Base-by-base conservation (phyloP, 2,888 invertebrate species). In the Scaptomyza polygonia region DNA sequence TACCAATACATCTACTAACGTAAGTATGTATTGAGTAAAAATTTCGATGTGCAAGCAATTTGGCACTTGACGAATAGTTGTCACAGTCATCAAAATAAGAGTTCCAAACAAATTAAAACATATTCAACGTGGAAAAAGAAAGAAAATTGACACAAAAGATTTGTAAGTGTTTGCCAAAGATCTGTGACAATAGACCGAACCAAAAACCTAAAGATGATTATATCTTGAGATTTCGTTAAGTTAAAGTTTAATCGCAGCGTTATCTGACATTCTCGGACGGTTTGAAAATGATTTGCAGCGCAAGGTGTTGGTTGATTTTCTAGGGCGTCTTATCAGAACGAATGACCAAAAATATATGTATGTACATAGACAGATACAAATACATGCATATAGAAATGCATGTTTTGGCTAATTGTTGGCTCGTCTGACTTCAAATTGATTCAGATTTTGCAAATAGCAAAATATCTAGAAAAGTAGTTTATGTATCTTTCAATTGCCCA, bases 11-110 rank as follows among this genome's bases (percentile, higher is more conserved):
- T 8, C 1, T 30, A 57, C 51, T 67, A 62, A 59, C 55, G 52
- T 58, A 49, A 32, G 18, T 58, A 49, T 21, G 32, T 47, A 45
- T 59, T 59, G 45, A 42, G 40, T 39, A 43, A 42, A 25, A 62
- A 59, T 18, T 63, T 58, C 54, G 58, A 67, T 72, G 68, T 64
- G 79, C 85, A 85, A 85, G 79, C 79, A 81, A 9, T 85, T 39
- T 16, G 57, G 42, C 67, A 54, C 67, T 76, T 51, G 9, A 58
- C 3, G n/a, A 25, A 75, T 76, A 57, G 86, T 79, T 85, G 76
- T 34, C 72, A 49, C 29, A 40, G 27, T 5, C 25, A 25, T 5
- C 25, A 5, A 25, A 25, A 25, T 5, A 25, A 25, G 25, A 5
- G 5, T 39, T 12, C 27, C 16, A 40, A 25, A n/a, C n/a, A 40